A percentile compares a stretch with the other conserved stretches of the same genome.
Conservation (phyloP, 2,113 vertebrate species). For the Pagrus major region DNA sequence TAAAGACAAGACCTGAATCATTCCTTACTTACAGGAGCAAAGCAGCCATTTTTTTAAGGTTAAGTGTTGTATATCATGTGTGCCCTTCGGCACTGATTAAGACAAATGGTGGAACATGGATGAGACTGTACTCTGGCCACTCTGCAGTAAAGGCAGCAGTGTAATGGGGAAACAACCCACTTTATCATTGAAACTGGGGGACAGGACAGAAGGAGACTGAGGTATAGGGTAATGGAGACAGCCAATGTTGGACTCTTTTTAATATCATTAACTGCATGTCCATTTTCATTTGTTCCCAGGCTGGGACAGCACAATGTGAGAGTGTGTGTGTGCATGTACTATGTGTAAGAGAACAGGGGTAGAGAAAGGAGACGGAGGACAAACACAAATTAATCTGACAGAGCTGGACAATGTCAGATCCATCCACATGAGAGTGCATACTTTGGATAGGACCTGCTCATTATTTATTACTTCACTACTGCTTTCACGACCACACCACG, state of each 20-base stretch:
- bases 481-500: slow-evolving; percentile 45
- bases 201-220: slow-evolving; percentile 47
- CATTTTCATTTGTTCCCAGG: slow-evolving; percentile 63
- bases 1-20: not conserved
- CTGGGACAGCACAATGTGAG: slow-evolving; percentile 20
- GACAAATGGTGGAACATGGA: slow-evolving; percentile 9
- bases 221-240: slow-evolving; percentile 56
- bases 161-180: slow-evolving; percentile 30
- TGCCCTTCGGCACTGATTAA: slow-evolving; percentile 18
- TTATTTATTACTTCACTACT: slow-evolving; percentile 60
- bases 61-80: slow-evolving; percentile 1
- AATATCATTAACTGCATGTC: slow-evolving; percentile 72
- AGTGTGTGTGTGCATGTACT: slow-evolving; percentile 6
- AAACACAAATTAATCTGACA: slow-evolving; percentile 49
- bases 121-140: not conserved
- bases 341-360: slow-evolving; percentile 26
- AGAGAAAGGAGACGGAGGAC: slow-evolving; percentile 54
- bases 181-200: slow-evolving; percentile 52
- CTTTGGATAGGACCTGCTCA: slow-evolving; percentile 47
- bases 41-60: not conserved
- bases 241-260: slow-evolving; percentile 58
- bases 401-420: slow-evolving; percentile 59
- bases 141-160: slow-evolving; percentile 17
- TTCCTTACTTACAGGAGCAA: not conserved
- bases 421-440: slow-evolving; percentile 36